These are phyloP conservation scores for Megamerina dolium DNA, from an alignment of 2,888 invertebrate genomes.

Conservation along the genomic window DNA sequence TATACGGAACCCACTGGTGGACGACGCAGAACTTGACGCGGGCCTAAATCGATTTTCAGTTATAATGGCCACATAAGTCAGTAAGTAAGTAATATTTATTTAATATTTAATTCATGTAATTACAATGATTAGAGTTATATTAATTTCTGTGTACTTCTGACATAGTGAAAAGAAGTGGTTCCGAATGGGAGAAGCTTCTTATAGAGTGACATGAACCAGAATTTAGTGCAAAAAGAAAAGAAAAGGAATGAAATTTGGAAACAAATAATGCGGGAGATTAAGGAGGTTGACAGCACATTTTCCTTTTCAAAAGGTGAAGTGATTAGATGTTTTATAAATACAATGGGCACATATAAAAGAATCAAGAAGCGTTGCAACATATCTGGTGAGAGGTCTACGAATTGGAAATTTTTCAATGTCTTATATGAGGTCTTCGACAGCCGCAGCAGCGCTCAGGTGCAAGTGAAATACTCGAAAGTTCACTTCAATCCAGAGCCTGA, in stretches of 20 bases:
- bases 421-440: no score
- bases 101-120: not conserved
- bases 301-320: conserved; percentile 9
- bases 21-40: no score
- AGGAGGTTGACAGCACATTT: conserved; percentile 5
- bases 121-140: conserved; percentile 1
- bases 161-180: conserved; percentile 10
- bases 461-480: no score
- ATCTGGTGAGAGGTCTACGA: conserved; percentile 7
- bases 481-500: no score
- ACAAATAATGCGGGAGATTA: conserved; percentile 8
- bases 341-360: conserved; percentile 10
- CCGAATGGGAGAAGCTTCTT: conserved; percentile 12
- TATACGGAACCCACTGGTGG: no score
- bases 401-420: conserved; percentile 5
- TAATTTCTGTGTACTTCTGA: not conserved
- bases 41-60: no score
- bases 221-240: conserved; percentile 7
- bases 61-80: no score
- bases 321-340: conserved; percentile 9
- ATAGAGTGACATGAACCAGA: conserved; percentile 12
- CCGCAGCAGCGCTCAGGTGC: no score
- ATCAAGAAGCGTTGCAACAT: conserved; percentile 2
- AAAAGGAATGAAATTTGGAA: conserved; percentile 12
- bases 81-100: no score